These are phyloP conservation scores for Drosophila albomicans DNA, from an alignment of 1,140 invertebrate genomes.

Conservation along the genomic window DNA sequence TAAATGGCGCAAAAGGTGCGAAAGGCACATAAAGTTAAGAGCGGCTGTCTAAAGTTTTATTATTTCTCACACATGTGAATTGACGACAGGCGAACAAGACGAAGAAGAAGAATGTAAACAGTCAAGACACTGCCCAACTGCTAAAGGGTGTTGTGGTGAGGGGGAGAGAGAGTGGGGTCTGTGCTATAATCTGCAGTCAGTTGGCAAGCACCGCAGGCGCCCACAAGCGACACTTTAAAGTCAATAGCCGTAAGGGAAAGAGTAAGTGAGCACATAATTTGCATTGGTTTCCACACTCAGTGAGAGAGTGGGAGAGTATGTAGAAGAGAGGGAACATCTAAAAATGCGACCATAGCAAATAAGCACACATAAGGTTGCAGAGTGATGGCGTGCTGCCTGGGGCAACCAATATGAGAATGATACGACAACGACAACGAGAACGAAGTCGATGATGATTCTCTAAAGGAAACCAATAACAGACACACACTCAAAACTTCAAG, in stretches of 20 bases:
- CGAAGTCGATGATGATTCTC: slow-evolving; percentile 3
- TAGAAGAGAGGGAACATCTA: neutral
- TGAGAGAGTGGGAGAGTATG: neutral
- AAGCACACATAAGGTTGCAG: slow-evolving; percentile 62
- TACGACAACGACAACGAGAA: slow-evolving; percentile 1
- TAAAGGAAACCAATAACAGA: slow-evolving; percentile 68
- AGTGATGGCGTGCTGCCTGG: slow-evolving; percentile 41
- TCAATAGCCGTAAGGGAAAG: slow-evolving; percentile 43
- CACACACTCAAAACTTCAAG: slow-evolving; percentile 52
- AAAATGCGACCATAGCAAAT: slow-evolving; percentile 55
- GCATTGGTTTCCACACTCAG: slow-evolving; percentile 31
- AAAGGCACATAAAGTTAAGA: slow-evolving; percentile 20
- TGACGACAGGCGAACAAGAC: slow-evolving; percentile 3
- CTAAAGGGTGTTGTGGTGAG: neutral
- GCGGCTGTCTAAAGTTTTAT: slow-evolving; percentile 32
- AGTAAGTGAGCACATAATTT: slow-evolving; percentile 43
- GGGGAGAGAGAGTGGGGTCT: neutral
- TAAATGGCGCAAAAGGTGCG: slow-evolving; percentile 13
- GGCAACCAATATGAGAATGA: slow-evolving; percentile 69
- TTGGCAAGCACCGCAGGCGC: slow-evolving; percentile 19
- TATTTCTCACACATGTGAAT: slow-evolving; percentile 31
- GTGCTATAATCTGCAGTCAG: slow-evolving; percentile 29
- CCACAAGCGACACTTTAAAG: slow-evolving; percentile 53
- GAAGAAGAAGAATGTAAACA: slow-evolving; percentile 3
- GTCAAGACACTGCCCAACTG: neutral